A percentile compares a stretch with the other conserved stretches of the same genome.
Conservation (phyloP, 2,888 invertebrate species). For the Lasioglossum figueresi region DNA sequence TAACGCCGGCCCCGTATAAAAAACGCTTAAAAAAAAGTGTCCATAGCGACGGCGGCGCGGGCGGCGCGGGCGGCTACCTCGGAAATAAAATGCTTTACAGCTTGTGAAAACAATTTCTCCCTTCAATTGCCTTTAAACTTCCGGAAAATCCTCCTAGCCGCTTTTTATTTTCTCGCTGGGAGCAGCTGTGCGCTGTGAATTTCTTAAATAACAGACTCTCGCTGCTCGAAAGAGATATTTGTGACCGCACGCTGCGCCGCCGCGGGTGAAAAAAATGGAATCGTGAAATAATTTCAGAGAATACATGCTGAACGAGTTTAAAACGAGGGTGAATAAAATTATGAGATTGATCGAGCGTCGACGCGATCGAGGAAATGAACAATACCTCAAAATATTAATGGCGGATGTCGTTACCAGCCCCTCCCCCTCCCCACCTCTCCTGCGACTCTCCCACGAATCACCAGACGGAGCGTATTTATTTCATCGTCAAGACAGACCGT, state of each 20-base stretch:
- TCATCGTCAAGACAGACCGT: slow-evolving; percentile 75
- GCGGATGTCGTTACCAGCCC: slow-evolving; percentile 6
- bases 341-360: not conserved
- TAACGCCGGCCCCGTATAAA: slow-evolving; percentile 14
- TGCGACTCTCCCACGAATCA: slow-evolving; percentile 1
- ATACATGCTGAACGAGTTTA: not conserved
- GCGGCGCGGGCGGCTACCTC: not conserved
- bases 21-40: slow-evolving; percentile 22
- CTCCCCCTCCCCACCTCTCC: not conserved
- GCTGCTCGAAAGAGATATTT: not conserved
- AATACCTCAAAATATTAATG: slow-evolving; percentile 16
- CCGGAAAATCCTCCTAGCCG: slow-evolving; percentile 12
- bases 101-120: slow-evolving; percentile 25
- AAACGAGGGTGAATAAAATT: not conserved
- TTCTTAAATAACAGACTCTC: slow-evolving; percentile 11
- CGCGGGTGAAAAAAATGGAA: not conserved
- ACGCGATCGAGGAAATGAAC: not conserved
- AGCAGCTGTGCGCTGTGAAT: slow-evolving; percentile 20
- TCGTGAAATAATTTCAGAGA: not conserved
- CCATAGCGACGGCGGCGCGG: not conserved
- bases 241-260: not conserved
- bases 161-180: slow-evolving; percentile 21
- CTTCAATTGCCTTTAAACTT: slow-evolving; percentile 31
- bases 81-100: slow-evolving; percentile 38
- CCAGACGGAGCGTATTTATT: slow-evolving; percentile 71